A percentile compares a stretch with the other conserved stretches of the same genome.
These are phyloP conservation scores for Schizothorax lantsangensis DNA, from an alignment of 2,797 vertebrate species.

Conservation along the genomic window DNA sequence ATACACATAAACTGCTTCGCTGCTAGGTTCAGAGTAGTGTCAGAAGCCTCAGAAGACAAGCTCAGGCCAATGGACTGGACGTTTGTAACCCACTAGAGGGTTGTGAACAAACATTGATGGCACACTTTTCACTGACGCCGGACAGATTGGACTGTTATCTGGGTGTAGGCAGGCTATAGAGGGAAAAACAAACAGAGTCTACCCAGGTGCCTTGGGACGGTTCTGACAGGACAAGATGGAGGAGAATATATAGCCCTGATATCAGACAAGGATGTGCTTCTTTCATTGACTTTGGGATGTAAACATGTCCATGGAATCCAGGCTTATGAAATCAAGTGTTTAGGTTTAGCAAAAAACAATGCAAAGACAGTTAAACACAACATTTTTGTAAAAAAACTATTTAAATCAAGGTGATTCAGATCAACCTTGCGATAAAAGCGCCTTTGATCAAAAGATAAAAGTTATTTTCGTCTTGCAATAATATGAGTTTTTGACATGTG, in stretches of 20 bases:
- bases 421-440: conserved; percentile 13
- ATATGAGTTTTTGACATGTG: conserved; percentile 8
- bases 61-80: conserved; percentile 65
- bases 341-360: background rate
- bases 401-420: conserved; percentile 16
- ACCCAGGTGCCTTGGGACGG: conserved; percentile 60
- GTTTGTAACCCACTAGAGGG: conserved; percentile 68
- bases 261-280: background rate
- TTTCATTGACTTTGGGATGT: conserved; percentile 7
- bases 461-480: background rate
- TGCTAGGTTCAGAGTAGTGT: conserved; percentile 65
- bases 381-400: background rate
- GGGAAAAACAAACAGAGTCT: conserved; percentile 11
- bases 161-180: conserved; percentile 57
- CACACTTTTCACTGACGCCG: conserved; percentile 57
- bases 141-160: conserved; percentile 75
- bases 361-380: background rate
- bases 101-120: conserved; percentile 74
- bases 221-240: background rate
- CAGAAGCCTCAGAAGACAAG: conserved; percentile 57
- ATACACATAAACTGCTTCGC: conserved; percentile 9
- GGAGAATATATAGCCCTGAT: conserved; percentile 2
- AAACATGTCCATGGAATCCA: background rate
- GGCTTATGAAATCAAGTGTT: background rate
- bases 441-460: conserved; percentile 1